Evolutionary conservation across 2,113 vertebrate species (phyloP), one percentile per base, ranked within the genome.

Genomic region (Lynx canadensis): DNA sequence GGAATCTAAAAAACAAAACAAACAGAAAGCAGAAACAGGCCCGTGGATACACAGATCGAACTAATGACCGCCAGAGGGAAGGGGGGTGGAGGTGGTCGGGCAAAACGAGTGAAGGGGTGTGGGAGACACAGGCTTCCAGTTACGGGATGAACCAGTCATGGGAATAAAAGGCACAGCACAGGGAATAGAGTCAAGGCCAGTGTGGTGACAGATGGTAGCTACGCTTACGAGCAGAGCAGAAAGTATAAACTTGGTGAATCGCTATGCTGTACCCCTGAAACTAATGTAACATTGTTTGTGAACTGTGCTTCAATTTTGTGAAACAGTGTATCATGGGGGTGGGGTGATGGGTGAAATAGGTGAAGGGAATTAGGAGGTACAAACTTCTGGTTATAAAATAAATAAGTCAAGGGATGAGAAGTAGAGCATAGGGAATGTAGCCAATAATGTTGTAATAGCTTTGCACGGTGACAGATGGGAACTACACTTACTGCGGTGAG

Each of bases 181-280:
- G 71, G 73, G 38, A 45, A 27, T 23, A 74, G 38, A 41, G 38
- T 27, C 73, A 45, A 4, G 7, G 23, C 23, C 4, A 74, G 38
- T 14, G 3, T 6, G 23, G 23, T 14, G 23, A 45, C 3, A 6
- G 38, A 45, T 7, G 38, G 38, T 6, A 74, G 38, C 73, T 27
- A 14, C 0, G 6, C 36, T 38, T 5, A 3, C 13, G 13, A 45
- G 38, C 38, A 45, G 1, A 45, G 25, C 5, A 23, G 4, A 13
- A 41, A 3, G 5, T 41, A 38, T 41, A 27, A 74, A 74, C 21
- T 14, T 74, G 21, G 11, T 27, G 36, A 74, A 41, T 41, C 11
- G 5, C 25, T 23, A 73, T 6, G 36, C 7, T 25, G 21, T 27
- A 14, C 21, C 12, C 36, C 71, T 74, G 12, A 41, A 12, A 25